Conservation (phyloP, 2,113 vertebrate genomes). For the Otolemur garnettii region DNA sequence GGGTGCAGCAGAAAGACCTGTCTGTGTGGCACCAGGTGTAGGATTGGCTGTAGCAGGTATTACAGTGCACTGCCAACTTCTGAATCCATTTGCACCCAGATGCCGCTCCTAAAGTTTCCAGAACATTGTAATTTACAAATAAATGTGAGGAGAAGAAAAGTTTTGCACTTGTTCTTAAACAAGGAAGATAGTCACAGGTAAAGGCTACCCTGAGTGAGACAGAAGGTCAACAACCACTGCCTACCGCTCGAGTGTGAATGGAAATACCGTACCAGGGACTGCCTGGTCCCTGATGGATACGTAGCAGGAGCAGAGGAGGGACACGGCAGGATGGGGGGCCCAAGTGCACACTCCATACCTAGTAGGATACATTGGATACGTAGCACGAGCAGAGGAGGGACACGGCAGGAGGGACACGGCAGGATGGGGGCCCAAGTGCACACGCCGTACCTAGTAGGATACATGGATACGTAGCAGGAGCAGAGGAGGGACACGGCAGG, state of each 20-base stretch:
- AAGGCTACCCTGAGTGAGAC: neutral
- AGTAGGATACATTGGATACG: no score
- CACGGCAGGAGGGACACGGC: no score
- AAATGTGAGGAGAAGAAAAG: neutral
- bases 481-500: no score
- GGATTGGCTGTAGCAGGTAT: neutral
- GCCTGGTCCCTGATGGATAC: no score
- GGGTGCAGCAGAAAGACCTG: fast-evolving
- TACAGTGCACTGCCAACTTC: neutral
- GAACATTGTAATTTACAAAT: slow-evolving; percentile 27
- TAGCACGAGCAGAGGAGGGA: no score
- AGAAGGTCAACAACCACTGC: neutral
- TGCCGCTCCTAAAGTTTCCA: neutral
- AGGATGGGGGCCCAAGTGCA: no score
- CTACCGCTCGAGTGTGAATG: neutral
- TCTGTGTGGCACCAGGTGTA: neutral
- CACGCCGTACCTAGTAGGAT: no score
- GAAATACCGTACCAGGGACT: neutral
- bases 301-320: neutral
- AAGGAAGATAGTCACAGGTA: neutral
- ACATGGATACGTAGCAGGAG: no score
- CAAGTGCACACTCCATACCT: no score
- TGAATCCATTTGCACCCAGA: neutral
- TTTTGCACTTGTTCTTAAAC: neutral
- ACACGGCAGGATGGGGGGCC: neutral